Conservation (phyloP, 2,113 vertebrate species). For the Malurus alboscapulatus region DNA sequence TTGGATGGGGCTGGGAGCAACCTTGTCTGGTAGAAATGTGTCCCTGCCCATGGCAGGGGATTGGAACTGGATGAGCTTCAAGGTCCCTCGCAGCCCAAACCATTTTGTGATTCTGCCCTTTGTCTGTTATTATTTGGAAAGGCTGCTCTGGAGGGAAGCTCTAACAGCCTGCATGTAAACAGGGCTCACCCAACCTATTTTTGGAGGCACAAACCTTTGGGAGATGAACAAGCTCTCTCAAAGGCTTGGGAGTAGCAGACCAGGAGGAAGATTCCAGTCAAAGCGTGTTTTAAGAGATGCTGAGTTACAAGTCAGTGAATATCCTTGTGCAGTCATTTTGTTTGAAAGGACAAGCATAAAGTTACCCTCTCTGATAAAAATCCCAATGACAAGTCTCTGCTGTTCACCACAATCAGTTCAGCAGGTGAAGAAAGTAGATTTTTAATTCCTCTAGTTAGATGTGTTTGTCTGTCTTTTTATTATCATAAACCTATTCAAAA, state of each 20-base stretch:
- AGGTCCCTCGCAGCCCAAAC: neutral
- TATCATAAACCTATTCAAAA: neutral
- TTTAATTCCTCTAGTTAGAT: neutral
- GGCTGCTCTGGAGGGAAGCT: neutral
- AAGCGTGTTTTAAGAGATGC: neutral
- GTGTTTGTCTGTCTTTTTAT: neutral
- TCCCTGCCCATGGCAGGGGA: too few species aligned
- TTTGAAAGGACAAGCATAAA: neutral
- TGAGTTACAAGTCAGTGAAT: neutral
- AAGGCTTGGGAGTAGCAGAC: neutral
- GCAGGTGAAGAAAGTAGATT: neutral
- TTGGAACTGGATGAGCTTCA: neutral
- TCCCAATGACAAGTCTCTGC: neutral
- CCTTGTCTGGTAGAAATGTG: neutral
- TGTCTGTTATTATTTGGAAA: neutral
- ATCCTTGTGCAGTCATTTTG: neutral
- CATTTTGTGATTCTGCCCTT: neutral
- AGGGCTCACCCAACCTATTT: neutral
- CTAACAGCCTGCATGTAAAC: accelerated
- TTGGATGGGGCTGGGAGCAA: neutral
- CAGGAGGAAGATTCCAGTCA: neutral
- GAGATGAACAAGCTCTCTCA: neutral
- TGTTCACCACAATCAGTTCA: neutral
- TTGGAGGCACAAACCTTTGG: neutral
- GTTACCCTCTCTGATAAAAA: neutral